A percentile compares a stretch with the other conserved stretches of the same genome.
These are phyloP conservation scores for Tenthredo scrophulariae DNA, from an alignment of 2,888 invertebrate species.

Conservation along the genomic window DNA sequence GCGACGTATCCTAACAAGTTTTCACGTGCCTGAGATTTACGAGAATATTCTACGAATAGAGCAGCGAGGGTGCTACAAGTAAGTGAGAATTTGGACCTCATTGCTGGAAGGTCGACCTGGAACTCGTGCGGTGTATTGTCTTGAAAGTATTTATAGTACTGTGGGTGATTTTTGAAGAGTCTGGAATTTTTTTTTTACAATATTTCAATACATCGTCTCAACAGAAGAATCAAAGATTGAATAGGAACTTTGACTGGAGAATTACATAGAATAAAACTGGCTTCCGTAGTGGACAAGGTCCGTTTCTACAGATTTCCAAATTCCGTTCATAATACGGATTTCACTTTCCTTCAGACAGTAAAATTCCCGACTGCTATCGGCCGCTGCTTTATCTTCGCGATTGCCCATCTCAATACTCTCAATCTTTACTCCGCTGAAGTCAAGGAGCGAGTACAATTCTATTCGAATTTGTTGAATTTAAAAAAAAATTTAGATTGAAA, in stretches of 20 bases:
- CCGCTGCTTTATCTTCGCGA: background rate
- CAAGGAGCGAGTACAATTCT: background rate
- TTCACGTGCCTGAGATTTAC: slow-evolving; percentile 55
- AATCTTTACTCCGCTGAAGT: background rate
- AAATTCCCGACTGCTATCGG: background rate
- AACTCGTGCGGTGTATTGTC: slow-evolving; percentile 57
- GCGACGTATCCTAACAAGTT: slow-evolving; percentile 59
- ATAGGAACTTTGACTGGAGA: background rate
- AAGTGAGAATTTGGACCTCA: slow-evolving; percentile 56
- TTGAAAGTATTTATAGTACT: slow-evolving; percentile 59
- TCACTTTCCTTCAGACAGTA: slow-evolving; percentile 14
- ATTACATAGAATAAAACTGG: slow-evolving; percentile 56
- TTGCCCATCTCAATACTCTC: slow-evolving; percentile 7
- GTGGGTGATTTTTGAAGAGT: slow-evolving; percentile 58
- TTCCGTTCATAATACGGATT: slow-evolving; percentile 53
- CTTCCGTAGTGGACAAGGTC: slow-evolving; percentile 57
- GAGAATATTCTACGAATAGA: slow-evolving; percentile 58
- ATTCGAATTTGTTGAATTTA: background rate
- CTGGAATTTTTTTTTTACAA: slow-evolving; percentile 28
- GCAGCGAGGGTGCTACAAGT: slow-evolving; percentile 55
- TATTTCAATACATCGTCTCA: background rate
- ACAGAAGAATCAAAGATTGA: background rate
- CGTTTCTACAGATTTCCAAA: slow-evolving; percentile 57
- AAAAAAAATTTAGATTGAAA: background rate
- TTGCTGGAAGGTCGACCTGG: slow-evolving; percentile 55